phyloP scores from a whole-genome alignment of 2,797 vertebrate species.

The Liasis olivaceus region DNA sequence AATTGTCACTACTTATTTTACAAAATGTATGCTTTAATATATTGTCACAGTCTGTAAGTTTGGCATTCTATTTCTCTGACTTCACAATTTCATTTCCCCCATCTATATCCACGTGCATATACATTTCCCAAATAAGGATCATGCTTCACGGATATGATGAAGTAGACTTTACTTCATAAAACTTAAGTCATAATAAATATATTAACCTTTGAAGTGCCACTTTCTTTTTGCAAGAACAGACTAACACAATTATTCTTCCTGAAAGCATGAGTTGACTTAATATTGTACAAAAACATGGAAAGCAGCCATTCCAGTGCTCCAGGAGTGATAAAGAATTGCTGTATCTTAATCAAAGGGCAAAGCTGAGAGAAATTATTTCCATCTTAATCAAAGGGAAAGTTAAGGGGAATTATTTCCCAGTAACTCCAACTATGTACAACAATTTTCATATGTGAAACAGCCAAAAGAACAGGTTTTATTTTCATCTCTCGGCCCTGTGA shows the following conservation, averaged over 20 bases:
- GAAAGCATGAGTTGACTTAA: neutral
- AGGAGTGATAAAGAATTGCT: neutral
- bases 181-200: neutral
- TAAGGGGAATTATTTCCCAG: neutral
- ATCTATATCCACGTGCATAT: neutral
- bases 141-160: neutral
- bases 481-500: neutral
- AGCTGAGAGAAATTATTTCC: neutral
- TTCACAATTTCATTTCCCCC: neutral
- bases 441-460: neutral
- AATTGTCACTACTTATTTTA: conserved; percentile 4
- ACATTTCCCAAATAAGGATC: neutral
- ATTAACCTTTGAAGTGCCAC: neutral
- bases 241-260: too few species aligned
- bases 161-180: neutral
- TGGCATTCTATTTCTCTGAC: neutral
- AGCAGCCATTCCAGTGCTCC: neutral
- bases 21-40: neutral
- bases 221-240: neutral
- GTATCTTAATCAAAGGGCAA: neutral
- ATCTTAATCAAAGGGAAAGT: neutral
- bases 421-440: neutral
- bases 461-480: too few species aligned
- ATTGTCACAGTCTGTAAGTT: neutral
- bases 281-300: neutral